Conservation (phyloP, 2,113 vertebrate genomes). For the Ictalurus punctatus region DNA sequence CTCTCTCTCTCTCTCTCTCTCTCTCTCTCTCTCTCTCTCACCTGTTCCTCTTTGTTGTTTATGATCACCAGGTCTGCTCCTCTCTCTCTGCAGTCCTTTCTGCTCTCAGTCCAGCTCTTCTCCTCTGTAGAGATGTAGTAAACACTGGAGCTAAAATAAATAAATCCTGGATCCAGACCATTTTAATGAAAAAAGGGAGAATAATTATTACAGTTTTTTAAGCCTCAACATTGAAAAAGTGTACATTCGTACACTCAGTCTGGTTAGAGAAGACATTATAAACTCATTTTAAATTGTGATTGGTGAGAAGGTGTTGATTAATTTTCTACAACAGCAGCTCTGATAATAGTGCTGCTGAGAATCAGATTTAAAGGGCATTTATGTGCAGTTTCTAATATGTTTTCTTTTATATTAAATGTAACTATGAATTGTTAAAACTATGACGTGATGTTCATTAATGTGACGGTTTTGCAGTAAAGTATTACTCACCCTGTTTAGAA, state of each 20-base stretch:
- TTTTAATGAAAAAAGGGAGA: neutral
- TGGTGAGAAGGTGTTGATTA: neutral
- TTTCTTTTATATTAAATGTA: neutral
- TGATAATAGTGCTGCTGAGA: neutral
- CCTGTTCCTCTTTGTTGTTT: conserved; percentile 3
- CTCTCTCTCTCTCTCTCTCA: neutral
- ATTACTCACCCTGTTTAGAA: neutral
- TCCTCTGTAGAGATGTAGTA: too few species aligned
- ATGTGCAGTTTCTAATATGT: too few species aligned
- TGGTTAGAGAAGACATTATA: neutral
- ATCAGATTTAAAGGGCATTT: too few species aligned
- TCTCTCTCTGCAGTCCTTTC: neutral
- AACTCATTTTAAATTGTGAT: too few species aligned
- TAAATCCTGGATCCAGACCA: neutral
- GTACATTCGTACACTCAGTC: neutral
- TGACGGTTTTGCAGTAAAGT: neutral
- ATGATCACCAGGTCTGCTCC: conserved; percentile 11
- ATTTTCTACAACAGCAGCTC: neutral
- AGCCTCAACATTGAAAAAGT: neutral
- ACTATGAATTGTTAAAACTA: neutral
- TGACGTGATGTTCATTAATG: neutral
- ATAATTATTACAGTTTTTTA: too few species aligned
- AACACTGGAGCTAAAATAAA: too few species aligned
- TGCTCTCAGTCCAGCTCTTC: neutral
- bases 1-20: neutral